Evolutionary conservation across 2,113 vertebrate genomes (phyloP).

Genomic region (Callipepla californica): DNA sequence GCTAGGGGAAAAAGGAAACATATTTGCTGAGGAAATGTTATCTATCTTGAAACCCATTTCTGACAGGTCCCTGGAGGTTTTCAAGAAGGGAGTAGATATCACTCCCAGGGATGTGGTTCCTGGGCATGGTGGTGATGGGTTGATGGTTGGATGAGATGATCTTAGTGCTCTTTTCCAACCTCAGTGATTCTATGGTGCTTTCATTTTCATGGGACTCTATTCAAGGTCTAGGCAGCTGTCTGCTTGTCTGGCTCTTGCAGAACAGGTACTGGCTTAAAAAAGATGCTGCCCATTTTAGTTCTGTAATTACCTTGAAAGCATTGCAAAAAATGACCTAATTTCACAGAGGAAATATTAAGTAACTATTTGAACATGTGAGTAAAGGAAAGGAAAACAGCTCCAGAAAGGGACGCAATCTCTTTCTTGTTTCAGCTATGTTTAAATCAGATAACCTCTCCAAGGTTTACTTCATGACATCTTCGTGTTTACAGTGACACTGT

Average conservation of each 20-base stretch:
- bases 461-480: not conserved
- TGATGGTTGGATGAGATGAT: no score
- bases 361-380: not conserved
- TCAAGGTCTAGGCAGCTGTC: not conserved
- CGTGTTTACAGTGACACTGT: not conserved
- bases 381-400: not conserved
- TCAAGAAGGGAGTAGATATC: no score
- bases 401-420: not conserved
- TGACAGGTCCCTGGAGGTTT: not conserved
- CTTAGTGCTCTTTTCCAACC: no score
- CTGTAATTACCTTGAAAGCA: not conserved
- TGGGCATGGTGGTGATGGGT: no score
- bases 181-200: not conserved
- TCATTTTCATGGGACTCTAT: not conserved
- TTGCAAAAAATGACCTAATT: not conserved
- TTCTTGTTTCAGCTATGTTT: constrained; percentile 13
- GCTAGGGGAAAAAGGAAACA: not conserved
- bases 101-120: no score
- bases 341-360: not conserved
- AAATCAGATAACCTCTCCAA: not conserved
- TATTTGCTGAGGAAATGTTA: not conserved
- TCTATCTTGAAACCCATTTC: not conserved
- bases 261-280: not conserved
- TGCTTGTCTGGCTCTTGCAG: not conserved
- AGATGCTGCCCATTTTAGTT: not conserved